Conservation (phyloP, 2,888 invertebrate genomes). For the Campopleginae sp. region DNA sequence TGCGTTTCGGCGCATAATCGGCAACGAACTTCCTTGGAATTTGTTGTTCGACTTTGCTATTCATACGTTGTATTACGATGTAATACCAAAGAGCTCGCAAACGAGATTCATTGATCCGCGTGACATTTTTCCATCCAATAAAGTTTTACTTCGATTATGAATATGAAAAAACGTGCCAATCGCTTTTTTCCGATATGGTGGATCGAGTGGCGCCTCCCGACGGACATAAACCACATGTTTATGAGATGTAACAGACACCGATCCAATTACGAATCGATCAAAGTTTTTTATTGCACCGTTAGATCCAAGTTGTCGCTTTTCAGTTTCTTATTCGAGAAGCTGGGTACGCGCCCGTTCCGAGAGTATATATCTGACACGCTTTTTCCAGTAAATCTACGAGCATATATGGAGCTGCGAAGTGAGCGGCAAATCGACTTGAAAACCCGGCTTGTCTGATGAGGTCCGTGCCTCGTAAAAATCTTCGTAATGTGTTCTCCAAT, state of each 20-base stretch:
- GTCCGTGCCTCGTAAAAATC: conserved; percentile 58
- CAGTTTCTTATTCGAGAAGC: conserved; percentile 13
- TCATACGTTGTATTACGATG: background rate
- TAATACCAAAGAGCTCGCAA: background rate
- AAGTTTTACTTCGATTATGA: background rate
- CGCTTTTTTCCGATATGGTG: background rate
- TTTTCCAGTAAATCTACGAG: conserved; percentile 7
- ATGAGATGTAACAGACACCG: background rate
- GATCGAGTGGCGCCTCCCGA: background rate
- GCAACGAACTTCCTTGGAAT: background rate
- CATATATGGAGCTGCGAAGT: background rate
- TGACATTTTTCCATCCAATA: background rate
- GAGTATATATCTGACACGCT: background rate
- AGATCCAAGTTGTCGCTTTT: conserved; percentile 9
- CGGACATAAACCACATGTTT: background rate
- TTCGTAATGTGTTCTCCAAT: conserved; percentile 32
- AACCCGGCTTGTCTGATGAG: conserved; percentile 22
- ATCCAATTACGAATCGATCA: conserved; percentile 2
- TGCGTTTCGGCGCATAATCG: background rate
- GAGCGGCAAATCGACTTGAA: conserved; percentile 47
- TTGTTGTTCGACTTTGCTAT: background rate
- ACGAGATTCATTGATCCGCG: background rate
- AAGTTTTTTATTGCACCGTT: conserved; percentile 5
- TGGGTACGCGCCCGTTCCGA: background rate
- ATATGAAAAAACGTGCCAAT: background rate